These are phyloP conservation scores for Nomada fucata DNA, from an alignment of 2,888 invertebrate genomes.

Conservation along the genomic window DNA sequence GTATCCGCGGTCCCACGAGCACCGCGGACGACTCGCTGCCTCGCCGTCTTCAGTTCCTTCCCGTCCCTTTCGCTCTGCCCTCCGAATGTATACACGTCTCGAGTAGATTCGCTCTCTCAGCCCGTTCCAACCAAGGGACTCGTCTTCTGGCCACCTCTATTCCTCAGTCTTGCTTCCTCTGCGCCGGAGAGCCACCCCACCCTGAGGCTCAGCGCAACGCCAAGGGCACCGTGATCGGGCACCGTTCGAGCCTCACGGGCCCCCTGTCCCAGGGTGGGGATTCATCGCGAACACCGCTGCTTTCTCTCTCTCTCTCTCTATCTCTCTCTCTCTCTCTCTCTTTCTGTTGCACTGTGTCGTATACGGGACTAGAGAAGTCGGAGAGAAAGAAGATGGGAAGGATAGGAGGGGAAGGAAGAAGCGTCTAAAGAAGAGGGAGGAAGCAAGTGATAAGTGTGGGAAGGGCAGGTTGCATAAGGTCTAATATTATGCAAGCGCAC, in stretches of 20 bases:
- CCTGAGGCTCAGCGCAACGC: conserved; percentile 71
- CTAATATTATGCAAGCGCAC: conserved; percentile 83
- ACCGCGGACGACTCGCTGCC: conserved; percentile 59
- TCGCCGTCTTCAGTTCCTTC: conserved; percentile 23
- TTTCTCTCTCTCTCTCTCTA: conserved; percentile 57
- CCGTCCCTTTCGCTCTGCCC: background rate
- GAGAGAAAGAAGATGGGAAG: conserved; percentile 23
- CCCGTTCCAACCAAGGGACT: conserved; percentile 46
- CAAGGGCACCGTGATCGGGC: conserved; percentile 72
- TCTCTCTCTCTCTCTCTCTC: conserved; percentile 58
- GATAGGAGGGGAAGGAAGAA: conserved; percentile 48
- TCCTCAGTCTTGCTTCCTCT: conserved; percentile 53
- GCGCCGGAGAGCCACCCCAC: conserved; percentile 69
- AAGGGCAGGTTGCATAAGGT: conserved; percentile 83
- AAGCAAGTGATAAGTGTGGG: conserved; percentile 84
- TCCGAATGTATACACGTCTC: conserved; percentile 45
- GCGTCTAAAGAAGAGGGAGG: conserved; percentile 65
- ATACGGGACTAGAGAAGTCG: conserved; percentile 3
- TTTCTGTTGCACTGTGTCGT: background rate
- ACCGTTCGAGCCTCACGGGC: conserved; percentile 62
- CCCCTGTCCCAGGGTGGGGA: conserved; percentile 60
- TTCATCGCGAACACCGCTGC: conserved; percentile 58
- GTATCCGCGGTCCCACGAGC: conserved; percentile 70
- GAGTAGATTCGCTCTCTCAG: conserved; percentile 31
- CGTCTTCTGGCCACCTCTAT: conserved; percentile 16